These are phyloP conservation scores for Scaptomyza pallida DNA, from an alignment of 1,140 invertebrate genomes.

Conservation along the genomic window DNA sequence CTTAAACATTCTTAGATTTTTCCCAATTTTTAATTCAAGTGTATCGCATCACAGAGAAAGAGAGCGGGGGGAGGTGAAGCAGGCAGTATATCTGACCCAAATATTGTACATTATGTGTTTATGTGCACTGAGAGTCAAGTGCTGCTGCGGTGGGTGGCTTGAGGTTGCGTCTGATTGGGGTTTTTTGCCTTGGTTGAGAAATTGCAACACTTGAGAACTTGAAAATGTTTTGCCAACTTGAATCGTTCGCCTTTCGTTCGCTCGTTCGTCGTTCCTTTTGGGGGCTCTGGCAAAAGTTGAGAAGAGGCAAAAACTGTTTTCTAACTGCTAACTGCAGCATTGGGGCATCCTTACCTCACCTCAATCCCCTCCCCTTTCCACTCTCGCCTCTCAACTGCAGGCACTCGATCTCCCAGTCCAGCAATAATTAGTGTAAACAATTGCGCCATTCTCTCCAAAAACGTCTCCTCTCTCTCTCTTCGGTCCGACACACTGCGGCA, in stretches of 20 bases:
- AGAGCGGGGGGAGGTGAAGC: no score
- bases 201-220: slow-evolving; percentile 80
- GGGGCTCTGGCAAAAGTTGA: slow-evolving; percentile 63
- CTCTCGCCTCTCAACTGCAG: background rate
- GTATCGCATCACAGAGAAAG: background rate
- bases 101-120: slow-evolving; percentile 79
- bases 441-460: slow-evolving; percentile 64
- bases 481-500: slow-evolving; percentile 53
- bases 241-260: slow-evolving; percentile 9
- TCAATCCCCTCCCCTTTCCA: background rate
- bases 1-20: no score
- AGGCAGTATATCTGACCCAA: slow-evolving; percentile 66
- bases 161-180: background rate
- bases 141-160: slow-evolving; percentile 1
- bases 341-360: background rate
- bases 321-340: slow-evolving; percentile 38
- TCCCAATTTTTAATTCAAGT: background rate
- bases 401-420: slow-evolving; percentile 18
- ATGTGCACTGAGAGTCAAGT: slow-evolving; percentile 34
- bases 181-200: slow-evolving; percentile 28
- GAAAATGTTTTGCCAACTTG: slow-evolving; percentile 78
- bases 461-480: slow-evolving; percentile 33
- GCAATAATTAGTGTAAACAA: slow-evolving; percentile 80
- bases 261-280: no score
- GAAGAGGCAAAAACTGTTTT: slow-evolving; percentile 26